A percentile compares a stretch with the other conserved stretches of the same genome.
phyloP scores from a whole-genome alignment of 1,140 invertebrate species.

The Brachionus koreanus region DNA sequence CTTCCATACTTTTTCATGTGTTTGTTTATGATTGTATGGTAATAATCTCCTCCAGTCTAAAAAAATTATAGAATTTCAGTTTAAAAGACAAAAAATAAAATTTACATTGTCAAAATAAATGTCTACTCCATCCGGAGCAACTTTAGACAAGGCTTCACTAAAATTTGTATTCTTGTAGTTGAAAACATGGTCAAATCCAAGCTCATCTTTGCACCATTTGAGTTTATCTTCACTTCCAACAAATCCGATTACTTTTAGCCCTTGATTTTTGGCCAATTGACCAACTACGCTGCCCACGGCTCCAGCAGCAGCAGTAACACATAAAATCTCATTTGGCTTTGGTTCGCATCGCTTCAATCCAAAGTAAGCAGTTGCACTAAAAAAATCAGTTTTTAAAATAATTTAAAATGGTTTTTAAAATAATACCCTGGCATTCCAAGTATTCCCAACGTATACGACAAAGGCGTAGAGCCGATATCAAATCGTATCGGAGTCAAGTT shows the following conservation, averaged over 20 bases:
- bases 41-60: slow-evolving; percentile 49
- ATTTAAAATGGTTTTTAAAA: not conserved
- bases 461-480: slow-evolving; percentile 12
- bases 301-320: slow-evolving; percentile 62
- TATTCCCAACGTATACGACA: slow-evolving; percentile 27
- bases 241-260: slow-evolving; percentile 67
- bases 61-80: not conserved
- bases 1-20: slow-evolving; percentile 47
- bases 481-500: slow-evolving; percentile 20
- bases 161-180: slow-evolving; percentile 68
- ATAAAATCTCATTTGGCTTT: slow-evolving; percentile 66
- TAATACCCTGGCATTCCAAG: slow-evolving; percentile 39
- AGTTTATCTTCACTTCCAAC: slow-evolving; percentile 67
- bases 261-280: slow-evolving; percentile 69
- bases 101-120: slow-evolving; percentile 70
- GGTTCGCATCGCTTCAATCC: slow-evolving; percentile 70
- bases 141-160: slow-evolving; percentile 60
- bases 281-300: slow-evolving; percentile 70
- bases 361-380: slow-evolving; percentile 69
- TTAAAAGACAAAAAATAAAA: not conserved
- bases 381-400: slow-evolving; percentile 39
- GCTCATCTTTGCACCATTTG: slow-evolving; percentile 64
- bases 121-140: slow-evolving; percentile 65
- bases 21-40: slow-evolving; percentile 44
- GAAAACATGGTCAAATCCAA: slow-evolving; percentile 65